Evolutionary conservation across 2,113 vertebrate species (phyloP).

Genomic region (Notarius lentiginosus): DNA sequence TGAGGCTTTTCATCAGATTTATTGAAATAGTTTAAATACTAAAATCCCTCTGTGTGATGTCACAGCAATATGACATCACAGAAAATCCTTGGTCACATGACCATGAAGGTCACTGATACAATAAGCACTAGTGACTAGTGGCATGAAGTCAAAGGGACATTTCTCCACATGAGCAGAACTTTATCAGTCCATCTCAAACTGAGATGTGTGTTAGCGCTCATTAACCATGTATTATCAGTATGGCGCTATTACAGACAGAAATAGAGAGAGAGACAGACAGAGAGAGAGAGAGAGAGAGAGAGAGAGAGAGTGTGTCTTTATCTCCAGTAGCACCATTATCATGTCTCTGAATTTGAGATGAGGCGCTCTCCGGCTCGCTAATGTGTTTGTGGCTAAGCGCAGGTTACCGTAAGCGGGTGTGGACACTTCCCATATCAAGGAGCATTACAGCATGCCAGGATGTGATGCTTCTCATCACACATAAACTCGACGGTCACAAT

Average conservation of each 20-base stretch:
- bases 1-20: background rate
- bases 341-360: slow-evolving; percentile 30
- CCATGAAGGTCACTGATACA: background rate
- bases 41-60: background rate
- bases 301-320: background rate
- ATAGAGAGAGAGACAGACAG: background rate
- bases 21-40: background rate
- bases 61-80: background rate
- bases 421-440: slow-evolving; percentile 8
- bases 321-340: slow-evolving; percentile 22
- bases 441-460: slow-evolving; percentile 24
- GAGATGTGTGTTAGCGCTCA: slow-evolving; percentile 5
- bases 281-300: too few species aligned
- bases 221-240: slow-evolving; percentile 9
- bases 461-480: slow-evolving; percentile 17
- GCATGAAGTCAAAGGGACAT: background rate
- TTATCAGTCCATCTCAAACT: background rate
- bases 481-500: background rate
- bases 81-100: background rate
- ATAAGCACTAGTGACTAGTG: background rate
- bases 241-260: background rate
- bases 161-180: background rate
- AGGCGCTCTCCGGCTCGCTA: slow-evolving; percentile 16
- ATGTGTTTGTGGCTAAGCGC: slow-evolving; percentile 27
- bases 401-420: slow-evolving; percentile 31